phyloP scores from a whole-genome alignment of 2,797 vertebrate genomes.

The Anniella stebbinsi region DNA sequence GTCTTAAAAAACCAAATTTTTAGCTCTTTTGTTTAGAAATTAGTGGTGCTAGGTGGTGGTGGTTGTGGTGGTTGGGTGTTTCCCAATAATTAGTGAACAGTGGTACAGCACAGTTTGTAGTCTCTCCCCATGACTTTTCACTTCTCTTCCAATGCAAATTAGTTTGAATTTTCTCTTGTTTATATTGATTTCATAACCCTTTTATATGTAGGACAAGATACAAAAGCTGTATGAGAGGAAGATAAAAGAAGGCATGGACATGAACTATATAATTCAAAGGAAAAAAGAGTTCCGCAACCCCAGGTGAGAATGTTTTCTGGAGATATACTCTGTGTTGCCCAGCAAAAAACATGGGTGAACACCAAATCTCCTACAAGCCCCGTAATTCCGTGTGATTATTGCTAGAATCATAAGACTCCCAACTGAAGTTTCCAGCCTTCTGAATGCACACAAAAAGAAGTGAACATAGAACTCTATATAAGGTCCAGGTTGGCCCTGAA shows the following conservation, averaged over 20 bases:
- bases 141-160: neutral
- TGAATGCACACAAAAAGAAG: neutral
- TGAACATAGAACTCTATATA: neutral
- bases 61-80: neutral
- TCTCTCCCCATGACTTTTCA: neutral
- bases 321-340: neutral
- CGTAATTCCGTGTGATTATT: neutral
- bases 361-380: neutral
- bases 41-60: no score
- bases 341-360: neutral
- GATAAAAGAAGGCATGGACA: conserved; percentile 94
- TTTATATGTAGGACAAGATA: conserved; percentile 90
- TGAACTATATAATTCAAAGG: conserved; percentile 96
- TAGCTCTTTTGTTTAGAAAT: neutral
- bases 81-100: neutral
- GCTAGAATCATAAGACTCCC: neutral
- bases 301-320: conserved; percentile 80
- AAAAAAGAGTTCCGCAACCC: conserved; percentile 99
- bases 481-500: neutral
- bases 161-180: neutral
- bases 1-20: neutral
- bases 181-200: neutral
- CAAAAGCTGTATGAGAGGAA: conserved; percentile 94
- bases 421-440: neutral
- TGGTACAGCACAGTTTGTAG: neutral